Base-by-base conservation (phyloP, 2,888 invertebrate species). In the Thyatira batis region DNA sequence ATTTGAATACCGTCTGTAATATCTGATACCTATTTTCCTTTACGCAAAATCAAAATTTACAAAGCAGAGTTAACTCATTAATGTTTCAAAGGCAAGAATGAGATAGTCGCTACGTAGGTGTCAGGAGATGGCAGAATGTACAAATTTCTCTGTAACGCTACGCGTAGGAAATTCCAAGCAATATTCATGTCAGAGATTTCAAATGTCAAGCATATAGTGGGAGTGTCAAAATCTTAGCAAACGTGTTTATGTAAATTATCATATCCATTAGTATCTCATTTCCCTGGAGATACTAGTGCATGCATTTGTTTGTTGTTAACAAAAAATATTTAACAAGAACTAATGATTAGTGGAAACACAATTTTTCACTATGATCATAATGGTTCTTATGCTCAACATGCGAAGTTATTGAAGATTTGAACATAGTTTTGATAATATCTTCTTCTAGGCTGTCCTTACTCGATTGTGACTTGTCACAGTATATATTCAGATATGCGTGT, bases 241-340 rank as follows among this genome's bases (percentile, higher is more conserved):
- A 89, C 85, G 83, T 90, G 87, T 88, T 89, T 89, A 90, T 90
- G 90, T 78, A 89, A 89, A 90, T 90, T 84, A 85, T 78, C 72
- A 79, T 82, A 83, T 85, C 84, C 86, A 89, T 90, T 89, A 89
- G 84, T 83, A 84, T 70, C 61, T 76, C 71, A 75, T 76, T n/a
- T 75, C 73, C 71, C 73, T 67, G 67, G 75, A 70, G 79, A 74
- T 65, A 66, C 62, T 61, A 63, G 65, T 69, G 53, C 63, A 63
- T 68, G 69, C 77, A 69, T 71, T 74, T 78, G 80, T 77, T 82
- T 81, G 73, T 79, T 79, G 78, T 80, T 8, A 23, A 79, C 84
- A 80, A 83, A 80, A 80, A 80, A 77, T 72, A 71, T 67, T 74
- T 67, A 66, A 67, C 69, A 58, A n/a, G n/a, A n/a, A n/a, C n/a